Base-by-base conservation (phyloP, 2,888 invertebrate species). In the Harpalus rubripes region DNA sequence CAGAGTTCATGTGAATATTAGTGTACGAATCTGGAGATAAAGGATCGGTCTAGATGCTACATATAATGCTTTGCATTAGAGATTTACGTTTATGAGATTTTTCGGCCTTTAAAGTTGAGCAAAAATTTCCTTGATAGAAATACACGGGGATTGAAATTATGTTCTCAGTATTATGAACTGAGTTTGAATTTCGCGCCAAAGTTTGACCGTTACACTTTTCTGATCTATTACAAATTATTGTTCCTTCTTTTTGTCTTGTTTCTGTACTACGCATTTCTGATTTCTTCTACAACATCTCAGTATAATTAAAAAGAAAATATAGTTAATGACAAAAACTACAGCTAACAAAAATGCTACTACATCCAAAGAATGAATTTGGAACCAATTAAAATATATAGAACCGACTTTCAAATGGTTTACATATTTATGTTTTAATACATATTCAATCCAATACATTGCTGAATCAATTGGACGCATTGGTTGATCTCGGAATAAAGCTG, bases 361-460 rank as follows among this genome's bases (percentile, higher is more conserved):
- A 76, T 76, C 76, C 4, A 76, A 22, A 16, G 44, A 52, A 3
- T 44, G 7, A 22, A 76, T 22, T 52, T 76, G 52, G 12, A 6
- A 76, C 76, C 76, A 76, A 10, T 52, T 22, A 12, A 76, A 52
- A 52, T 76, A 6, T 10, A 76, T 52, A 22, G 76, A 44, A 10
- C 52, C 44, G 6, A 44, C 44, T 44, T 56, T 76, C 7, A 82
- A 26, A 18, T 82, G 68, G 10, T 58, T 26, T n/a, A 18, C n/a
- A 6, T 65, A 41, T 26, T 82, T 82, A 10, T 82, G 68, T 22
- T 26, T 16, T 26, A 82, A 26, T 1, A 58, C 72, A 65, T 82
- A 82, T 82, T 82, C 68, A 10, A 68, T 82, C 82, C 68, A 68
- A 39, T 32, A 82, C 26, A 72, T 39, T 22, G 82, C 68, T 7